Conservation (phyloP, 2,113 vertebrate species). For the Coregonus clupeaformis region DNA sequence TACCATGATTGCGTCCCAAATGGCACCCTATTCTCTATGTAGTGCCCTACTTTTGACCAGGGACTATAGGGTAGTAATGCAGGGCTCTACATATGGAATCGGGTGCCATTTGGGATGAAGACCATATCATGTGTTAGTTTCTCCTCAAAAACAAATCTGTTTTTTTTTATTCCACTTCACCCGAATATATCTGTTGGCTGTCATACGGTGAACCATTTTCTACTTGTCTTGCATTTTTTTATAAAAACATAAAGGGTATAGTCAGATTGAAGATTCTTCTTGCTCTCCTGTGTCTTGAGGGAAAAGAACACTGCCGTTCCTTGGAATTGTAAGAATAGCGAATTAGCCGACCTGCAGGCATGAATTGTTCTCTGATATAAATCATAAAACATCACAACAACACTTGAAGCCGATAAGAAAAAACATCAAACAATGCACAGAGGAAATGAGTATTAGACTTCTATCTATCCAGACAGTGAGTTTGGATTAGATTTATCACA, state of each 20-base stretch:
- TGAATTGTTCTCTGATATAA: background rate
- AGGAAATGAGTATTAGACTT: conserved; percentile 47
- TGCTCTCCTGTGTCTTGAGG: background rate
- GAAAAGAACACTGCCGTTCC: background rate
- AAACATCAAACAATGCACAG: conserved; percentile 34
- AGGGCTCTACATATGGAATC: too few species aligned
- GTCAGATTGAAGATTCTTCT: background rate
- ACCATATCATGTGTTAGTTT: too few species aligned
- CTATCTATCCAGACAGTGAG: conserved; percentile 41
- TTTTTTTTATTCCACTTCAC: too few species aligned
- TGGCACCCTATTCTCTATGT: background rate
- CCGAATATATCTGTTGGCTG: too few species aligned
- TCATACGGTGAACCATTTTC: background rate
- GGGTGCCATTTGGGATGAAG: too few species aligned
- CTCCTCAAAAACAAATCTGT: too few species aligned
- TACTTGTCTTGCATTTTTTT: conserved; percentile 6
- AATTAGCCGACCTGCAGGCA: conserved; percentile 23
- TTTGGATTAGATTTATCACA: conserved; percentile 56
- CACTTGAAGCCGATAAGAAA: conserved; percentile 21
- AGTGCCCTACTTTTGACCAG: too few species aligned
- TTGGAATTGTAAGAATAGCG: background rate
- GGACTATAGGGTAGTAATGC: too few species aligned
- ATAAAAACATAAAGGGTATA: background rate
- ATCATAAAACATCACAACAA: conserved; percentile 36
- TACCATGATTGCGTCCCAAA: too few species aligned